Evolutionary conservation across 2,113 vertebrate genomes (phyloP), one percentile per base, ranked within the genome.

Genomic region (Cacatua alba): DNA sequence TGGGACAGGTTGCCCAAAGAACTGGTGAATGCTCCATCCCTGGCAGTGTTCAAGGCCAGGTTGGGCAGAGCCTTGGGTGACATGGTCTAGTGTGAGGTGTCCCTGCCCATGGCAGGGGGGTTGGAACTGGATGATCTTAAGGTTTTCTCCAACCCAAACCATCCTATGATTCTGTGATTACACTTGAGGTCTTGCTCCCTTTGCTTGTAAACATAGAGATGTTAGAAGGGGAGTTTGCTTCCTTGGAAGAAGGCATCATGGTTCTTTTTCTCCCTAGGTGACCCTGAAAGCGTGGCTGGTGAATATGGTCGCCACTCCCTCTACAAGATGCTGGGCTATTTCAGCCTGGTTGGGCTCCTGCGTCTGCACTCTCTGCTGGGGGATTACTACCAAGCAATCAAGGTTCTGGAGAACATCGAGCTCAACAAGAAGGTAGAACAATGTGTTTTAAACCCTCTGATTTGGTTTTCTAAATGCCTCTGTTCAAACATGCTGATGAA

Each of bases 281-380:
- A 99, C 94, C 99, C 99, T 2, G 99, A 99, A 97, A 99, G 99
- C 0, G 99, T 99, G 93, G 99, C 99, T n/a, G 99, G 99, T n/a
- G 99, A 99, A 82, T 99, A 99, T 49, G 99, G 99, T 9, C 98
- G 99, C 43, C 99, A 99, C 96, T 99, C 99, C 3, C 98, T 99
- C 12, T 99, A 99, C 88, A 99, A 99, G 97, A 99, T 99, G 99
- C 96, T 99, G 75, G 99, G 99, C 55, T 99, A 99, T 96, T 99
- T 99, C 97, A 99, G 99, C 95, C 97, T 99, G 96, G 99, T 99
- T 64, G 99, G 99, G 9, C 98, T 99, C 15, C 97, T 99, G 88
- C 98, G 99, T 29, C 98, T 99, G 86, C 99, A 99, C 95, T 99
- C 99, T 11, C 98, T 99, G 52, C 97, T 99, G 20, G 99, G 99